Evolutionary conservation across 2,888 invertebrate species (phyloP).

Genomic region (Herminia tarsipennalis): DNA sequence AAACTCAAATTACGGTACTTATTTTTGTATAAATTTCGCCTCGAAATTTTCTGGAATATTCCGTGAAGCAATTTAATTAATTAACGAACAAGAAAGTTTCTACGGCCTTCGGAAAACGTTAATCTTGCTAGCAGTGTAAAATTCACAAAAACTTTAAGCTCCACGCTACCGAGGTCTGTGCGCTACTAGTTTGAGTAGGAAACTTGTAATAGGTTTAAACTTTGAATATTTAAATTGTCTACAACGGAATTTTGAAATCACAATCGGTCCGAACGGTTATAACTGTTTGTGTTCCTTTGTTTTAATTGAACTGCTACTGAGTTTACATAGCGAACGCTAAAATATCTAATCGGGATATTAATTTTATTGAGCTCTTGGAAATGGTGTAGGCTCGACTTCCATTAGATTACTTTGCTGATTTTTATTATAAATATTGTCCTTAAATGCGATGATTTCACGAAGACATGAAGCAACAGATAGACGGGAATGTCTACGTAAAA

Average conservation of each 20-base stretch:
- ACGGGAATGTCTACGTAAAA: too few relatives aligned
- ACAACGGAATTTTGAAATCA: conserved; percentile 45
- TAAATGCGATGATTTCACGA: too few relatives aligned
- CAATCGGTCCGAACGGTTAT: conserved; percentile 38
- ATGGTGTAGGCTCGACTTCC: conserved; percentile 4
- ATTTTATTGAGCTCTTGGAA: conserved; percentile 21
- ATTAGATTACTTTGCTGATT: too few relatives aligned
- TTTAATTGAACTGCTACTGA: conserved; percentile 40
- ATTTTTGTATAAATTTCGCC: conserved; percentile 18
- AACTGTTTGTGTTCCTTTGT: conserved; percentile 43
- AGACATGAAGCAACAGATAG: too few relatives aligned
- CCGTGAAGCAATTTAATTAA: conserved; percentile 64
- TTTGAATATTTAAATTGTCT: conserved; percentile 65
- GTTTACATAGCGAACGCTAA: conserved; percentile 28
- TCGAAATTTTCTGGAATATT: conserved; percentile 45
- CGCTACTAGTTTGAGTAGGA: conserved; percentile 62
- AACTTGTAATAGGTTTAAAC: conserved; percentile 75
- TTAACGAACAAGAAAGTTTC: conserved; percentile 62
- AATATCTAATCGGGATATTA: conserved; percentile 38
- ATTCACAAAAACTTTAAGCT: conserved; percentile 79
- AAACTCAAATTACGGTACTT: conserved; percentile 21
- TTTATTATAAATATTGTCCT: too few relatives aligned
- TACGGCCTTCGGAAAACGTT: conserved; percentile 54
- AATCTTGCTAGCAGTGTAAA: conserved; percentile 69
- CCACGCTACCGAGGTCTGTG: conserved; percentile 28